A percentile compares a stretch with the other conserved stretches of the same genome.
Evolutionary conservation across 2,888 invertebrate species (phyloP).

Genomic region (Ochropacha duplaris): DNA sequence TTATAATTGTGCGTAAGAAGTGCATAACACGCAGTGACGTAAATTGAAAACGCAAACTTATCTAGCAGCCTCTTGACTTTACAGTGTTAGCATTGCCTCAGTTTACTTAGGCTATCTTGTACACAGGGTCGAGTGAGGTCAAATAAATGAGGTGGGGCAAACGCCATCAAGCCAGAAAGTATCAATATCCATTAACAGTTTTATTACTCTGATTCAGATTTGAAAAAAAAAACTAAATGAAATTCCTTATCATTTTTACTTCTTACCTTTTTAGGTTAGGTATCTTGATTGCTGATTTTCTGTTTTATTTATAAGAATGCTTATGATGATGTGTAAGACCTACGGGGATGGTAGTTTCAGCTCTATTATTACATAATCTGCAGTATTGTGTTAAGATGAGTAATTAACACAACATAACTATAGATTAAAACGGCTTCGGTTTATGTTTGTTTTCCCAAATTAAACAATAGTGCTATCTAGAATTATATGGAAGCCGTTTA

Average conservation of each 20-base stretch:
- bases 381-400: neutral
- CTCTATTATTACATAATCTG: neutral
- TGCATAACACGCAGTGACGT: conserved; percentile 1
- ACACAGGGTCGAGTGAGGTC: neutral
- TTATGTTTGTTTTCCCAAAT: neutral
- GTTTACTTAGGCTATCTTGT: conserved; percentile 17
- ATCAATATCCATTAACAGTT: no score
- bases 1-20: neutral
- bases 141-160: neutral
- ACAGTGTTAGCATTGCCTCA: conserved; percentile 14
- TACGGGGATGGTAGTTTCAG: no score
- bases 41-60: conserved; percentile 25
- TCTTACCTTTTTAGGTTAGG: no score
- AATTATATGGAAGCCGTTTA: neutral
- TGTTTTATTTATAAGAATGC: no score
- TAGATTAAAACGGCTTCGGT: neutral
- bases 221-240: no score
- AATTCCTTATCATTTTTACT: no score
- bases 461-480: neutral
- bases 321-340: no score
- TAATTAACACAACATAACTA: neutral
- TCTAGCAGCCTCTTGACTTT: conserved; percentile 11
- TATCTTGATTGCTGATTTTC: no score
- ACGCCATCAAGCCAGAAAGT: neutral
- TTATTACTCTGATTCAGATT: no score